Conservation (phyloP, 2,113 vertebrate species). For the Lipotes vexillifer region DNA sequence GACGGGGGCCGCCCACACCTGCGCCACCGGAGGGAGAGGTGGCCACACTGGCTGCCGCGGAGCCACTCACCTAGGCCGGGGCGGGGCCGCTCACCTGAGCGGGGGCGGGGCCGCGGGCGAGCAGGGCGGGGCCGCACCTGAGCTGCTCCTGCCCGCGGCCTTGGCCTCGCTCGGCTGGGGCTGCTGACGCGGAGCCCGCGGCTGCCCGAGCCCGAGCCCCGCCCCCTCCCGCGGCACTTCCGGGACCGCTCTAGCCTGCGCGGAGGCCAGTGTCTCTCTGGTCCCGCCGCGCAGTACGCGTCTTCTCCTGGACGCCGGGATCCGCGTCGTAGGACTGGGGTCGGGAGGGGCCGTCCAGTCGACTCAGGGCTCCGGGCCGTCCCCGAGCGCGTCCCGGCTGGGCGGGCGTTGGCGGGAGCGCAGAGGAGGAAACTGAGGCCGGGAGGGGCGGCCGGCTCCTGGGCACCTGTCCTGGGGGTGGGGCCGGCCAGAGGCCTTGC, state of each 20-base stretch:
- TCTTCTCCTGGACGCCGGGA: accelerated
- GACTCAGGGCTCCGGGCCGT: neutral
- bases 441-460: neutral
- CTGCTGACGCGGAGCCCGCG: neutral
- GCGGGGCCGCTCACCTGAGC: neutral
- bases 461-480: neutral
- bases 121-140: constrained; percentile 20
- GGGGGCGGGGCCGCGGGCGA: neutral
- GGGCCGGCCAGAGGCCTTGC: neutral
- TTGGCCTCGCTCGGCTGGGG: neutral
- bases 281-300: accelerated
- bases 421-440: neutral
- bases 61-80: neutral
- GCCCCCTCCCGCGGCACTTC: constrained; percentile 41
- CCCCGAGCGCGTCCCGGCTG: neutral
- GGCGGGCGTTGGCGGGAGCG: neutral
- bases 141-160: constrained; percentile 1
- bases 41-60: neutral
- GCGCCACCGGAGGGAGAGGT: neutral
- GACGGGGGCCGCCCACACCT: neutral
- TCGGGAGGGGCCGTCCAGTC: neutral
- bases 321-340: accelerated
- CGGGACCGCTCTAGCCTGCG: constrained; percentile 46
- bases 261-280: constrained; percentile 52
- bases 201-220: neutral